A percentile compares a stretch with the other conserved stretches of the same genome.
Conservation (phyloP, 2,888 invertebrate genomes). For the Drymonia ruficornis region DNA sequence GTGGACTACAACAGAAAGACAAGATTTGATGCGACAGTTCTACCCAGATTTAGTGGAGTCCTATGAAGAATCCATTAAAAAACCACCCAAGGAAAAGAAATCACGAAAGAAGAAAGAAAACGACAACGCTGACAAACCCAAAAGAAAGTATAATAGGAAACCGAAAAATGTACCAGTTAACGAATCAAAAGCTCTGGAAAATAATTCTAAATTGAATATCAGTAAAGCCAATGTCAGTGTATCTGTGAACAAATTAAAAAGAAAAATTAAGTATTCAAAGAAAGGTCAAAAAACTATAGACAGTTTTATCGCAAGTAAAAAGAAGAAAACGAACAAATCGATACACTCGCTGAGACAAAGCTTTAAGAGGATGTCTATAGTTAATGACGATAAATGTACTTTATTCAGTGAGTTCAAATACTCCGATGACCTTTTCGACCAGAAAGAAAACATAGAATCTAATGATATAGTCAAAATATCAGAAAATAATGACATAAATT, state of each 20-base stretch:
- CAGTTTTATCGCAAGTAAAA: constrained; percentile 67
- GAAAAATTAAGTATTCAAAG: constrained; percentile 62
- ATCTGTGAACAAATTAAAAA: constrained; percentile 67
- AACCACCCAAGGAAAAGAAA: constrained; percentile 78
- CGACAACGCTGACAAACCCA: constrained; percentile 58
- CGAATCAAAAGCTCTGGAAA: constrained; percentile 49
- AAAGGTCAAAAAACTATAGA: constrained; percentile 69
- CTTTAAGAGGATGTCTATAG: constrained; percentile 55
- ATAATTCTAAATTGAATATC: constrained; percentile 41
- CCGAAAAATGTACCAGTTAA: constrained; percentile 47
- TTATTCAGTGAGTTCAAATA: constrained; percentile 16
- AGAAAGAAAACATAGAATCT: constrained; percentile 39
- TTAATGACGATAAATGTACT: constrained; percentile 23
- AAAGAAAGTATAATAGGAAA: constrained; percentile 71
- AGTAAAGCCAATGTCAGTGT: constrained; percentile 69
- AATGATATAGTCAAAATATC: background rate
- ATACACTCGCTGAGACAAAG: constrained; percentile 49
- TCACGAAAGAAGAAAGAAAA: constrained; percentile 55
- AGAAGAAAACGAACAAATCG: constrained; percentile 49
- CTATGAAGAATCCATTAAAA: constrained; percentile 84
- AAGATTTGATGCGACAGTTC: constrained; percentile 84
- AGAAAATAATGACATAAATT: constrained; percentile 15
- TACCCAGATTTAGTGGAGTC: constrained; percentile 86
- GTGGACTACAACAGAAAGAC: constrained; percentile 89
- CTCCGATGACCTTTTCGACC: constrained; percentile 14